Evolutionary conservation across 1,140 invertebrate species (phyloP).

Genomic region (Zaprionus inermis): DNA sequence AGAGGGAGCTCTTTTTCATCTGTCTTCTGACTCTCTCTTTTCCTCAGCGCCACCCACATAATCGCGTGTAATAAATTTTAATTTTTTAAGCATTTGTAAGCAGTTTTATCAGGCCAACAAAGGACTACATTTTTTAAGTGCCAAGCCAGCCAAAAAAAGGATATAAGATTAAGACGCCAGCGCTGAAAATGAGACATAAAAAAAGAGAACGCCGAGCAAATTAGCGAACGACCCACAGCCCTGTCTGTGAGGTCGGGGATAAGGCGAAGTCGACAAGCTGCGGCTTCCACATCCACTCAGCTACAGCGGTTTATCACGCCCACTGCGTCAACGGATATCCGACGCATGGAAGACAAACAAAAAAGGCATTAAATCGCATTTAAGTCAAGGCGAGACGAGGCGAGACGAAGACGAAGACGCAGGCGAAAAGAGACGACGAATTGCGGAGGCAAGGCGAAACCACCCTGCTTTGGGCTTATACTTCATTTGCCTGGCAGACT

Average conservation of each 20-base stretch:
- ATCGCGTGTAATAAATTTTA: conserved; percentile 83
- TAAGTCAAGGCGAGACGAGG: conserved; percentile 66
- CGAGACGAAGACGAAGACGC: conserved; percentile 33
- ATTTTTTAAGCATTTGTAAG: conserved; percentile 83
- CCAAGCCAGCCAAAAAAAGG: conserved; percentile 75
- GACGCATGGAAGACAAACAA: conserved; percentile 82
- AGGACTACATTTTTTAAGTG: conserved; percentile 74
- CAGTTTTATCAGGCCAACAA: conserved; percentile 80
- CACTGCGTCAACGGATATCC: conserved; percentile 74
- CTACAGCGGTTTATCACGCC: conserved; percentile 75
- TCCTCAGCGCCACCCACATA: conserved; percentile 25
- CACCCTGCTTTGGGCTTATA: conserved; percentile 33
- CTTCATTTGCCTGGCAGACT: conserved; percentile 45
- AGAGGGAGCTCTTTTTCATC: neutral
- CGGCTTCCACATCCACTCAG: conserved; percentile 1
- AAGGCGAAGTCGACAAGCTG: conserved; percentile 7
- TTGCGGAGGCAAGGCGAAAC: conserved; percentile 31
- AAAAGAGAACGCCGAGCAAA: conserved; percentile 68
- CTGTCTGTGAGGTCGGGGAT: neutral
- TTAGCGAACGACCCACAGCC: conserved; percentile 62
- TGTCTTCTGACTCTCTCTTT: neutral
- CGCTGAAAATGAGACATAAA: conserved; percentile 66
- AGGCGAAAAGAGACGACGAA: conserved; percentile 24
- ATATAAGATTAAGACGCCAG: conserved; percentile 78
- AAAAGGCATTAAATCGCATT: conserved; percentile 83